These are phyloP conservation scores for Polyodon spathula DNA, from an alignment of 2,113 vertebrate genomes.

Conservation along the genomic window DNA sequence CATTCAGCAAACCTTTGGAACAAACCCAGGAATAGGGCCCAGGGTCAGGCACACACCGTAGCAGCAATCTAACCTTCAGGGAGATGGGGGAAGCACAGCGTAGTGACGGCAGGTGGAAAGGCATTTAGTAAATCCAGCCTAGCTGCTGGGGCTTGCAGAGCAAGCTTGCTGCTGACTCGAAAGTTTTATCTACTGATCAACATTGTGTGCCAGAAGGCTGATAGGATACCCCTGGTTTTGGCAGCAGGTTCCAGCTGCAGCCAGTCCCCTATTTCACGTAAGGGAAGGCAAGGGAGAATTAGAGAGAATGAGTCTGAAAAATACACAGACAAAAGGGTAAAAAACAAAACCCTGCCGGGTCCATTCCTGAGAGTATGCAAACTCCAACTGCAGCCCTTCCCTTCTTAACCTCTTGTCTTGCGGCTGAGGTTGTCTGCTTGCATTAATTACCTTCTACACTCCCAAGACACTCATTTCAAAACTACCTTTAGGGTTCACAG, in stretches of 20 bases:
- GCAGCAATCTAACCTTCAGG: constrained; percentile 28
- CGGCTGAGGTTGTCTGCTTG: constrained; percentile 51
- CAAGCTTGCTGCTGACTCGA: constrained; percentile 18
- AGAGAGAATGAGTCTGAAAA: background rate
- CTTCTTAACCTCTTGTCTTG: constrained; percentile 56
- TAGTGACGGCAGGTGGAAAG: constrained; percentile 33
- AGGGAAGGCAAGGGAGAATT: constrained; percentile 33
- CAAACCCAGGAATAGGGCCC: constrained; percentile 8
- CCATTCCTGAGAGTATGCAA: constrained; percentile 35
- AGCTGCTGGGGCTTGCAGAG: constrained; percentile 7
- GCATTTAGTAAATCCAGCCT: constrained; percentile 20
- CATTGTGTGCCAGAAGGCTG: constrained; percentile 51
- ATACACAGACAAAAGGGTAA: background rate
- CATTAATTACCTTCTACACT: constrained; percentile 59
- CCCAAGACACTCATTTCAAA: constrained; percentile 46
- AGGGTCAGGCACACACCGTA: constrained; percentile 32
- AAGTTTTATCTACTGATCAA: constrained; percentile 52
- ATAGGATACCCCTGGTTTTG: constrained; percentile 53
- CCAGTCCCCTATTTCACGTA: constrained; percentile 30
- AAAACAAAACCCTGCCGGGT: constrained; percentile 11
- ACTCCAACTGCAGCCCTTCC: constrained; percentile 27
- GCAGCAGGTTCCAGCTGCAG: constrained; percentile 52
- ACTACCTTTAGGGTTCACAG: constrained; percentile 54
- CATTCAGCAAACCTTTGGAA: constrained; percentile 32
- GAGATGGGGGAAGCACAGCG: constrained; percentile 26